These are phyloP conservation scores for Drosophila arizonae DNA, from an alignment of 1,140 invertebrate genomes.

Conservation along the genomic window DNA sequence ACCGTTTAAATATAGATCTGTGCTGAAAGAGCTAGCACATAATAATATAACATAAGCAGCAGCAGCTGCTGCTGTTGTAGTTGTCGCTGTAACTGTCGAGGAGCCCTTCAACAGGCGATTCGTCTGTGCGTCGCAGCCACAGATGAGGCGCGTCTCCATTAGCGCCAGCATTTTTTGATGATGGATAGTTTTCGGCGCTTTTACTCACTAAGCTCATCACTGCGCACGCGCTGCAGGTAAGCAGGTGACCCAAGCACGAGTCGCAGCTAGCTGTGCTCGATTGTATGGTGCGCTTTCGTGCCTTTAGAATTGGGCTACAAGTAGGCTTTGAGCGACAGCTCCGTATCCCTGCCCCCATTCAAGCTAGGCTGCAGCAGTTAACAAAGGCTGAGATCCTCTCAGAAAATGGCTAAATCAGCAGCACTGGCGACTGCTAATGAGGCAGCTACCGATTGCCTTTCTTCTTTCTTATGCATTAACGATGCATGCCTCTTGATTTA, in stretches of 20 bases:
- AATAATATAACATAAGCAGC: not conserved
- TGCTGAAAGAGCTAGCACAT: constrained; percentile 46
- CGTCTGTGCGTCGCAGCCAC: constrained; percentile 22
- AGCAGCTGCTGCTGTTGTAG: not conserved
- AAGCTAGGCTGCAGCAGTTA: too few species aligned
- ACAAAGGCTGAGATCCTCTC: too few species aligned
- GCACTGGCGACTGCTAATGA: constrained; percentile 50
- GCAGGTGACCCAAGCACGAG: constrained; percentile 10
- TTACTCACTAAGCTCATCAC: constrained; percentile 50
- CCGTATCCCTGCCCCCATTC: too few species aligned
- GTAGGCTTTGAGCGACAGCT: not conserved
- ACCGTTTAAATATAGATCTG: constrained; percentile 58
- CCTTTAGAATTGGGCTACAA: constrained; percentile 40
- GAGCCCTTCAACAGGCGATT: constrained; percentile 53
- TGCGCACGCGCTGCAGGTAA: constrained; percentile 77
- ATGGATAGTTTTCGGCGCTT: constrained; percentile 76
- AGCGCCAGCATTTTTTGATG: constrained; percentile 21
- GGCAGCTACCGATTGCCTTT: constrained; percentile 48
- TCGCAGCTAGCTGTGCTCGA: constrained; percentile 28
- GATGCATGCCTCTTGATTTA: constrained; percentile 69
- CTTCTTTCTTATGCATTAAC: constrained; percentile 54
- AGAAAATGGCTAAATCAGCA: too few species aligned
- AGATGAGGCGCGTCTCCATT: constrained; percentile 22
- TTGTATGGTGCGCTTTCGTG: constrained; percentile 15
- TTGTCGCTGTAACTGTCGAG: not conserved